Evolutionary conservation across 1,140 invertebrate species (phyloP).

Genomic region (Tetragonula clypearis): DNA sequence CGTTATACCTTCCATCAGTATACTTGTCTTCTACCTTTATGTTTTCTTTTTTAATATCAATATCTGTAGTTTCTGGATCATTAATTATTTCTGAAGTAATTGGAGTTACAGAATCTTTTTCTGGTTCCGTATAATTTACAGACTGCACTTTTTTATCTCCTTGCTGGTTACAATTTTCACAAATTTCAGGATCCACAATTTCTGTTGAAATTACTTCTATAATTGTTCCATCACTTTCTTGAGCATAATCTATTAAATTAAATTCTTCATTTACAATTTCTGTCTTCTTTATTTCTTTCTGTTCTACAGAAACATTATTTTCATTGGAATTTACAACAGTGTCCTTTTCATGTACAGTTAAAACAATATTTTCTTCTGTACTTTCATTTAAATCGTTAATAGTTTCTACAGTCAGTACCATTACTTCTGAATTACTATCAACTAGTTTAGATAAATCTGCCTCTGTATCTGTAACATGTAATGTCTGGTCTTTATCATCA

Average conservation of each 20-base stretch:
- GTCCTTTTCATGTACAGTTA: conserved; percentile 50
- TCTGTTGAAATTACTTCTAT: conserved; percentile 59
- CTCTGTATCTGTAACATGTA: conserved; percentile 30
- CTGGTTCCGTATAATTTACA: neutral
- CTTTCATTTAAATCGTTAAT: conserved; percentile 36
- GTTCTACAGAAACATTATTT: neutral
- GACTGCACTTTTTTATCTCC: neutral
- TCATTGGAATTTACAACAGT: neutral
- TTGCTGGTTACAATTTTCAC: conserved; percentile 15
- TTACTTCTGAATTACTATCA: conserved; percentile 47
- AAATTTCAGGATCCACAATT: conserved; percentile 33
- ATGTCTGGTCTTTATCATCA: conserved; percentile 36
- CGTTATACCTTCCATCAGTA: neutral
- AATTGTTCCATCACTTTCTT: conserved; percentile 48
- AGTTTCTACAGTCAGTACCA: conserved; percentile 64
- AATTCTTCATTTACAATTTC: conserved; percentile 48
- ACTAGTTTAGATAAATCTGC: conserved; percentile 53
- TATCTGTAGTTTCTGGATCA: neutral
- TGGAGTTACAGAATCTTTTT: conserved; percentile 16
- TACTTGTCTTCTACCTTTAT: neutral
- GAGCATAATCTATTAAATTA: conserved; percentile 58
- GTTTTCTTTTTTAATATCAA: neutral
- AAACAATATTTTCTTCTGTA: conserved; percentile 32
- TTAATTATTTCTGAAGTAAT: neutral
- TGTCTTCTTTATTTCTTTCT: conserved; percentile 17